Evolutionary conservation across 2,797 vertebrate species (phyloP).

Genomic region (Prunella strophiata): DNA sequence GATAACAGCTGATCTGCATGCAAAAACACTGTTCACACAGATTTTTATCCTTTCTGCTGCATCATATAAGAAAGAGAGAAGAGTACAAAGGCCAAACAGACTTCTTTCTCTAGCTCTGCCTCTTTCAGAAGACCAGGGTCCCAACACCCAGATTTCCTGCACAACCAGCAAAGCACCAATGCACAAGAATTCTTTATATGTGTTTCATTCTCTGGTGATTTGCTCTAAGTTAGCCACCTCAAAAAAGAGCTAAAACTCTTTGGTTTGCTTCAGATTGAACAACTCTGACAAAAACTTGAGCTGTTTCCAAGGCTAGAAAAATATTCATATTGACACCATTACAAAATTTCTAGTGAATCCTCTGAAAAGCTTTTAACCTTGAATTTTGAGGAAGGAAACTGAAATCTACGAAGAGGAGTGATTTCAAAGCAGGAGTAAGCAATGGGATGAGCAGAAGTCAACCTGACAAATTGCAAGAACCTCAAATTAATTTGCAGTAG

Average conservation of each 20-base stretch:
- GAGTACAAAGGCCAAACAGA: background rate
- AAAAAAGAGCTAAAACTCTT: background rate
- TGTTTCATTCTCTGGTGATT: background rate
- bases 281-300: background rate
- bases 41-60: conserved; percentile 23
- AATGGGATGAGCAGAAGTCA: background rate
- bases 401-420: background rate
- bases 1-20: conserved; percentile 20
- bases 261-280: background rate
- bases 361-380: background rate
- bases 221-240: background rate
- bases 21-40: background rate
- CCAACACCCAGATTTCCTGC: background rate
- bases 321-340: background rate
- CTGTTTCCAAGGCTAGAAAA: background rate
- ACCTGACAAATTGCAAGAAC: background rate
- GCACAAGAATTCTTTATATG: background rate
- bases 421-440: background rate
- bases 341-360: background rate
- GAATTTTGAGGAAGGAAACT: background rate
- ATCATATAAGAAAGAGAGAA: background rate
- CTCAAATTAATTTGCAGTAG: background rate
- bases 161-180: background rate
- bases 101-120: background rate
- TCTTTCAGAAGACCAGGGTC: background rate